Percentiles rank a stretch among this genome's conserved stretches.
These are phyloP conservation scores for Hippocampus guttulatus DNA, from an alignment of 2,113 vertebrate genomes.

Conservation along the genomic window DNA sequence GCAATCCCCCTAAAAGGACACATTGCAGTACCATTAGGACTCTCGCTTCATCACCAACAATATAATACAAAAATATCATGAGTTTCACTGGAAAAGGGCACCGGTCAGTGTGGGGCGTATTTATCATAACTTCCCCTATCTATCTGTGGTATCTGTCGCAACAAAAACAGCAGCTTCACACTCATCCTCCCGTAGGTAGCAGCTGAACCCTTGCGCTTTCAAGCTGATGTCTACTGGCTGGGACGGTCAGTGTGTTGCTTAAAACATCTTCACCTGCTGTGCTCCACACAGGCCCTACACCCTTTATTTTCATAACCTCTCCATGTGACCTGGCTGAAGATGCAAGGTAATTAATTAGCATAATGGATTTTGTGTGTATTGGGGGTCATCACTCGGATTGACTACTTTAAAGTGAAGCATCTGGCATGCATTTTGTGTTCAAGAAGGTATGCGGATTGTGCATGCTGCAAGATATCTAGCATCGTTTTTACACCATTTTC, in stretches of 20 bases:
- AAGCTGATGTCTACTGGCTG: slow-evolving; percentile 16
- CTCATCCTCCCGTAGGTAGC: slow-evolving; percentile 37
- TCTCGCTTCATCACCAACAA: neutral
- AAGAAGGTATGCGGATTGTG: too few species aligned
- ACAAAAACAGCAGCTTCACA: slow-evolving; percentile 28
- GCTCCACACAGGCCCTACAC: neutral
- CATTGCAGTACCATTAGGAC: neutral
- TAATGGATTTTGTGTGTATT: neutral
- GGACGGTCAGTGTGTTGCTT: slow-evolving; percentile 28
- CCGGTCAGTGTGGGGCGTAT: slow-evolving; percentile 1
- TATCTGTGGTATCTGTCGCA: slow-evolving; percentile 26
- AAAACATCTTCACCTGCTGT: slow-evolving; percentile 37
- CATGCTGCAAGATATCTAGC: too few species aligned
- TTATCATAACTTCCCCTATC: slow-evolving; percentile 21
- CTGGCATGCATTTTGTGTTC: too few species aligned
- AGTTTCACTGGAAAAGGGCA: neutral
- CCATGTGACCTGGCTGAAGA: neutral
- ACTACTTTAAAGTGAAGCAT: neutral
- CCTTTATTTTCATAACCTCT: neutral
- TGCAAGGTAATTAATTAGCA: neutral
- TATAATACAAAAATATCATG: neutral
- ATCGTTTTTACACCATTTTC: too few species aligned
- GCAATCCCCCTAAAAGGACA: neutral
- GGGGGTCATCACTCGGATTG: neutral
- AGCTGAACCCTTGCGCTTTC: slow-evolving; percentile 37